Base-by-base conservation (phyloP, 1,140 invertebrate genomes). In the Neuroterus valhalla region DNA sequence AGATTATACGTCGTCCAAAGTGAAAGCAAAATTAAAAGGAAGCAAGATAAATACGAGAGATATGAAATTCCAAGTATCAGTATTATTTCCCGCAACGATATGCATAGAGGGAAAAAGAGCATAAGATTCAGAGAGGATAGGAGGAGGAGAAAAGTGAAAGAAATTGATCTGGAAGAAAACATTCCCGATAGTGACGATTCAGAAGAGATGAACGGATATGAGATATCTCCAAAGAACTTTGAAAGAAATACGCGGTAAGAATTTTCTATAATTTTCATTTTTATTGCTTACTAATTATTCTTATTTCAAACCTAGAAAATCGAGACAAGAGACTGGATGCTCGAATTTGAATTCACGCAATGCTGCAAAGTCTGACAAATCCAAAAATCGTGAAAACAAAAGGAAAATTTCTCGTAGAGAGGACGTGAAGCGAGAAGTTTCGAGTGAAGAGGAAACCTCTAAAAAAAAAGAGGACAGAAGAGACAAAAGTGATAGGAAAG, bases 1-100 rank as follows among this genome's bases (percentile, higher is more conserved):
- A 89, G 96, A 17, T 90, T 97, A 0, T 94, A 96, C 79, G 96
- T 97, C 0, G 93, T 97, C 0, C 94, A 96, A 76, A 89, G 86
- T 76, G 90, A 86, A 68, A 90, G 45, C 70, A 90, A 83, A 77
- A 90, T 77, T 77, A 89, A 88, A 85, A 87, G 85, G 76, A 88
- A 81, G 81, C 70, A 62, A 50, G 85, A 71, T 81, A 87, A 70
- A 78, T 85, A 17, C 79, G 87, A 83, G 10, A 89, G 85, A 68
- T 86, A 89, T 62, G 81, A 87, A 8, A 43, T 84, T 42, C 75
- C 82, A 2, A 89, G 85, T 75, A 92, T 93, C 46, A 93, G 92
- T 19, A 93, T 93, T 74, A 93, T 94, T 76, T 93, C 92, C 0
- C 87, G 88, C 43, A 81, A 81, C 3, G 88, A 91, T 71, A 83